Conservation (phyloP, 2,113 vertebrate species). For the Puntigrus tetrazona region DNA sequence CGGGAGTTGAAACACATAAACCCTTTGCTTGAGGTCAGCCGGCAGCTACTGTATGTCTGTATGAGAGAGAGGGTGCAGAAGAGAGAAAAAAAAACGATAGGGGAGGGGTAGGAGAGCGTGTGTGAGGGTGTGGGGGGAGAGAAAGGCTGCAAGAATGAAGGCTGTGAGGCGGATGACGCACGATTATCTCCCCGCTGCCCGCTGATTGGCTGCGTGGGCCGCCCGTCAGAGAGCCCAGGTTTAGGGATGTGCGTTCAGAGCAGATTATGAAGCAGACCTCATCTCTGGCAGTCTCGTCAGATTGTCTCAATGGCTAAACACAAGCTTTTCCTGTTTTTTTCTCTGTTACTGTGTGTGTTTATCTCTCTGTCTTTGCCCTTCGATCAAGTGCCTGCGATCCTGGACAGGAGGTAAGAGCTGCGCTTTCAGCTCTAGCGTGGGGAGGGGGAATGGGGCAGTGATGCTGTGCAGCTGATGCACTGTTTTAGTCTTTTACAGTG, state of each 20-base stretch:
- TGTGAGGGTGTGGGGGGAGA: constrained; percentile 25
- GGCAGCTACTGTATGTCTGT: constrained; percentile 59
- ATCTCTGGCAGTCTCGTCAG: constrained; percentile 73
- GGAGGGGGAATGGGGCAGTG: constrained; percentile 47
- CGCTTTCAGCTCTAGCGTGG: constrained; percentile 57
- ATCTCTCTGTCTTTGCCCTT: constrained; percentile 67
- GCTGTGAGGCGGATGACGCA: constrained; percentile 72
- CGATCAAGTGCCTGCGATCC: constrained; percentile 78
- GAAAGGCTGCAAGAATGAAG: constrained; percentile 57
- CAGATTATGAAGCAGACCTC: constrained; percentile 81
- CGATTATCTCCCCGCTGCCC: constrained; percentile 61
- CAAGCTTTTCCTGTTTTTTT: constrained; percentile 72
- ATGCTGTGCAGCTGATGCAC: constrained; percentile 54
- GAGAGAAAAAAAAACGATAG: constrained; percentile 53
- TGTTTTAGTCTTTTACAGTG: constrained; percentile 43
- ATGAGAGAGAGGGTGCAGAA: constrained; percentile 56
- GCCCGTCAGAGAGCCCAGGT: constrained; percentile 70
- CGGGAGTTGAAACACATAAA: constrained; percentile 56
- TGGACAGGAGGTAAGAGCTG: constrained; percentile 77
- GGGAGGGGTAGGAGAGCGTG: constrained; percentile 53
- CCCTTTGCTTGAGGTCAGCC: constrained; percentile 66
- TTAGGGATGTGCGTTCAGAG: constrained; percentile 73
- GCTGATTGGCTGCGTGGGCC: constrained; percentile 66
- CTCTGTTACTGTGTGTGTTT: constrained; percentile 69
- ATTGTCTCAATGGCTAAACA: constrained; percentile 81